Base-by-base conservation (phyloP, 1,140 invertebrate genomes). In the Nomia melanderi region DNA sequence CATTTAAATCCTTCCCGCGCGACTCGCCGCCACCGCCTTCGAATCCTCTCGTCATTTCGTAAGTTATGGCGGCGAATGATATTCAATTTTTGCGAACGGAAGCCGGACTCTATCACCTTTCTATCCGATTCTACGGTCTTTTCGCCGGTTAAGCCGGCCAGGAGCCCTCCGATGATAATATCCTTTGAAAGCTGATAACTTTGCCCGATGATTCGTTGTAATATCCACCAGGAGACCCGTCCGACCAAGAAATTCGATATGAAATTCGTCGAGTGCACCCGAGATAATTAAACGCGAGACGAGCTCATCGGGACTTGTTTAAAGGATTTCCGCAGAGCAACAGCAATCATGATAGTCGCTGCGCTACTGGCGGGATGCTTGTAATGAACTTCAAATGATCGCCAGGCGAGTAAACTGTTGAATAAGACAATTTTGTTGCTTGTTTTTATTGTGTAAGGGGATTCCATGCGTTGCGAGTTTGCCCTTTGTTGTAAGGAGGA, bases 81-180 rank as follows among this genome's bases (percentile, higher is more conserved):
- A 83, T 83, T 83, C 82, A 82, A 83, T 83, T 79, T 82, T 83
- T 79, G 50, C 76, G 77, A 79, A 82, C 82, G 77, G 71, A 82
- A 65, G 47, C 73, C 70, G 14, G 27, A 65, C 56, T 54, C 53
- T 7, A 23, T 36, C 25, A 25, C 36, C 20, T 41, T 41, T 57
- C 44, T 73, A 69, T 59, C 65, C 65, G 29, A 50, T 66, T 47
- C 62, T 25, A 8, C 25, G 41, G 8, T 69, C 73, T 71, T 78
- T 83, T 81, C 80, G 73, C 69, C 79, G 69, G 79, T 64, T 57
- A 67, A 64, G 67, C 59, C 53, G 59, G 31, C 70, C 64, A 64
- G 39, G 79, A 64, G 53, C 79, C 50, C 57, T 14, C 39, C 74
- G 59, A 64, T 53, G 75, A 83, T 83, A 81, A 83, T 76, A 76